phyloP scores from a whole-genome alignment of 2,113 vertebrate species.

The Struthidea cinerea region DNA sequence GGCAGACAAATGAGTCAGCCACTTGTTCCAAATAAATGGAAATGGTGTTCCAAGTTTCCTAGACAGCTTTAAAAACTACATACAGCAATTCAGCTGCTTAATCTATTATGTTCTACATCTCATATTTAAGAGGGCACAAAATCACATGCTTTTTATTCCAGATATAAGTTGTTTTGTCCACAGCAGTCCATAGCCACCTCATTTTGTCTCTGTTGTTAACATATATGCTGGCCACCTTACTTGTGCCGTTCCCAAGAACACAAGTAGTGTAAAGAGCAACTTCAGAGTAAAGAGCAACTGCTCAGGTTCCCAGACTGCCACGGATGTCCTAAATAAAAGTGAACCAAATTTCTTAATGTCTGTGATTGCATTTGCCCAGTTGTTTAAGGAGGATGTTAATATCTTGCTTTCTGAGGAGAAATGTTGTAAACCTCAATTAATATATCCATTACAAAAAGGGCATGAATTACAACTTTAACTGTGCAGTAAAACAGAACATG shows the following conservation, averaged over 20 bases:
- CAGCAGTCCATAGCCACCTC: neutral
- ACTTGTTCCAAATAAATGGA: constrained; percentile 41
- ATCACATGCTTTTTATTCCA: neutral
- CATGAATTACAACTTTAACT: neutral
- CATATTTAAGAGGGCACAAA: neutral
- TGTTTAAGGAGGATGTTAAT: constrained; percentile 18
- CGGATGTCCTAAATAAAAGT: neutral
- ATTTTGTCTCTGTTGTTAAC: neutral
- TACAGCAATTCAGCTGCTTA: constrained; percentile 13
- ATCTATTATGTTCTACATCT: neutral
- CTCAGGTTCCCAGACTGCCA: neutral
- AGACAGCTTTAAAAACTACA: constrained; percentile 32
- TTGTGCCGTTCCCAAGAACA: neutral
- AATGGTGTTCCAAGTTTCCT: constrained; percentile 43
- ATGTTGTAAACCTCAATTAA: neutral
- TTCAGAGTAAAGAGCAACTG: neutral
- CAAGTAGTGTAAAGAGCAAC: neutral
- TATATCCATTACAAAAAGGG: neutral
- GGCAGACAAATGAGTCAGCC: constrained; percentile 37
- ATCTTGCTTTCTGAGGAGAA: constrained; percentile 6
- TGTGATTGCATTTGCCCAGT: neutral
- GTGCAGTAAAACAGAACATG: neutral
- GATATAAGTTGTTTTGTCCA: neutral
- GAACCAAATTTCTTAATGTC: neutral
- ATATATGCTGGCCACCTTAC: neutral